Conservation (phyloP, 2,797 vertebrate species). For the Lacerta viridis region DNA sequence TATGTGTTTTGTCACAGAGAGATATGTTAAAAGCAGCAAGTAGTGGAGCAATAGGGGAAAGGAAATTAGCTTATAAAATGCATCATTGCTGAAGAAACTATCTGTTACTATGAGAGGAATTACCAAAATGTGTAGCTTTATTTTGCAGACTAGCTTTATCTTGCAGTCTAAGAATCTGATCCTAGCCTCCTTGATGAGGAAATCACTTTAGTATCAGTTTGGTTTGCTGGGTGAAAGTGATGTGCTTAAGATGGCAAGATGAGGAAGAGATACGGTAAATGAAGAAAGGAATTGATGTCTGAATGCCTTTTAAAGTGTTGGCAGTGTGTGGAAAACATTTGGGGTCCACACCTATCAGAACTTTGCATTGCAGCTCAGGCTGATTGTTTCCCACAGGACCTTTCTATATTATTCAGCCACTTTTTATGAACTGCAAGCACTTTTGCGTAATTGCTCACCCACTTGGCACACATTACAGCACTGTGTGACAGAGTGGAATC, state of each 20-base stretch:
- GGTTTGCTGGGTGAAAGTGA: neutral
- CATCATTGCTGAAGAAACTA: neutral
- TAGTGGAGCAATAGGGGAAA: neutral
- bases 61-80: neutral
- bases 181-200: neutral
- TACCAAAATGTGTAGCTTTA: neutral
- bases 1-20: neutral
- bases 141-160: neutral
- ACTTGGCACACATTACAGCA: neutral
- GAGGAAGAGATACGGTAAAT: neutral
- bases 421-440: neutral
- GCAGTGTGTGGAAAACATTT: neutral
- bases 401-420: neutral
- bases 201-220: neutral
- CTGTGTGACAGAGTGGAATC: neutral
- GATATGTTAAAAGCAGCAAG: neutral
- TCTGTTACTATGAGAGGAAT: neutral
- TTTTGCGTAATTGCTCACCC: neutral
- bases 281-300: neutral
- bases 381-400: no score
- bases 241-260: neutral
- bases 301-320: neutral
- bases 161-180: neutral
- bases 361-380: neutral
- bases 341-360: neutral